Conservation (phyloP, 2,797 vertebrate genomes). For the Tachyglossus aculeatus region DNA sequence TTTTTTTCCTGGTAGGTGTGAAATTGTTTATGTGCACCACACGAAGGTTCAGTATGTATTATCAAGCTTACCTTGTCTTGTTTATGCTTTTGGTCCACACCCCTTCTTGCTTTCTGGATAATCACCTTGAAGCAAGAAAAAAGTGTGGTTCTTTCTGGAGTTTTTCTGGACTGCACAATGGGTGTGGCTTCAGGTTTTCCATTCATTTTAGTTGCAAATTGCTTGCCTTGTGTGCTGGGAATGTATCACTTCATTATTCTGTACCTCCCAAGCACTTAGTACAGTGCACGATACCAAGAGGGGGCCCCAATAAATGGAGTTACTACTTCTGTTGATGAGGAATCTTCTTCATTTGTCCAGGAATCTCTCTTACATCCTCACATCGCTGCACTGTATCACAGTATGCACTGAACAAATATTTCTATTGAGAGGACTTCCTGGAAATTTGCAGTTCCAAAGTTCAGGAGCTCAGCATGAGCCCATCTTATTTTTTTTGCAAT, state of each 20-base stretch:
- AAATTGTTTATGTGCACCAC: neutral
- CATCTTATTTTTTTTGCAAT: neutral
- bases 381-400: neutral
- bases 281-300: neutral
- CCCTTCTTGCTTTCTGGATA: neutral
- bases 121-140: slow-evolving; percentile 1
- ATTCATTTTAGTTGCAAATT: too few relatives aligned
- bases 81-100: neutral
- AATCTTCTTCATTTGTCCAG: neutral
- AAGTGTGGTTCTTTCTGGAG: neutral
- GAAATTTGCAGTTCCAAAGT: neutral
- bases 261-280: too few relatives aligned
- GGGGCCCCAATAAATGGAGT: neutral
- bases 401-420: neutral
- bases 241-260: too few relatives aligned
- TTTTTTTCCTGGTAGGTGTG: neutral
- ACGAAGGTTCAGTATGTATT: neutral
- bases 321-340: neutral
- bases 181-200: too few relatives aligned
- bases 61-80: neutral
- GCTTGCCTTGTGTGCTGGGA: too few relatives aligned
- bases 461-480: neutral
- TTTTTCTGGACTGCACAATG: too few relatives aligned
- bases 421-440: neutral
- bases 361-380: neutral